Base-by-base conservation (phyloP, 2,888 invertebrate species). In the Philereme transversata region DNA sequence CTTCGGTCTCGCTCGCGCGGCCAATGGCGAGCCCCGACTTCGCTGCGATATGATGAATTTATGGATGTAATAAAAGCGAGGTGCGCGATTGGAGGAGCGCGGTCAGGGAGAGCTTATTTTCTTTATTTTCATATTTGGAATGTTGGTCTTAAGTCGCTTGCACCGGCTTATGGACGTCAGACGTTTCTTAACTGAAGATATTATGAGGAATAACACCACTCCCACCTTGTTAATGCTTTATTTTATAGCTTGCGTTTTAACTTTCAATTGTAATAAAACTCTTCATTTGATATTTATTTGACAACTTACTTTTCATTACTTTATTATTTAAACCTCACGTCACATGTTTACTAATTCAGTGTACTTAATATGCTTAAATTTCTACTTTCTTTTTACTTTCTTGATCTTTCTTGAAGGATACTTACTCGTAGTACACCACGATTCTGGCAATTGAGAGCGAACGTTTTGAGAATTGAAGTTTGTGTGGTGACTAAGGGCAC, bases 31-130 rank as follows among this genome's bases (percentile, higher is more conserved):
- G 87, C 84, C 77, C 82, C 82, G 86, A 84, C 82, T 86, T 82
- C 82, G 84, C 83, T 90, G 88, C 91, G 94, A 94, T 94, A 94
- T 95, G 94, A 95, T 94, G 94, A 94, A 96, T 96, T 96, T 96
- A 96, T 96, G 95, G 95, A 95, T 95, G 95, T 95, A 95, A 96
- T 95, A 95, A 94, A 94, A 94, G 90, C 90, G 92, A 90, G 92
- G 92, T 91, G 88, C 93, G 93, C 93, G 93, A 95, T 95, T 95
- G 95, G 95, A 93, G 91, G 93, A 93, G 84, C 69, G 73, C 85
- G 86, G 86, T 82, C 86, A 88, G 85, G 81, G 87, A 82, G 87
- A 87, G 90, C 88, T 91, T 92, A 92, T 92, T 92, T 92, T 90
- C 92, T 92, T 91, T 92, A 92, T 92, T 92, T 91, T 92, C 90